Evolutionary conservation across 2,113 vertebrate genomes (phyloP).

Genomic region (Cheirogaleus medius): DNA sequence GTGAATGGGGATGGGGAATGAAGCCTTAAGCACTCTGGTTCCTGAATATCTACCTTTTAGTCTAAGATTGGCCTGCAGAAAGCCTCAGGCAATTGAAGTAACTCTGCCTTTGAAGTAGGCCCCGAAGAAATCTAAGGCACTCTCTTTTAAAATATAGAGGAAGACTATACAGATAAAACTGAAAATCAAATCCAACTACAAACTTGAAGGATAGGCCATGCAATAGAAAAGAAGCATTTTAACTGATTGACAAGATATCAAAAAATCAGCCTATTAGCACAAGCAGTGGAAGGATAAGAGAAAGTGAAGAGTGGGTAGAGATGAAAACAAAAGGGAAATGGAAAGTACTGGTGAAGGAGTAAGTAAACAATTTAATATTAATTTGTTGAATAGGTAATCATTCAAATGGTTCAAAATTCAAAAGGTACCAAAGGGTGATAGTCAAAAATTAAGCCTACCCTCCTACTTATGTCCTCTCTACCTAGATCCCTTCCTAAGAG

Average conservation of each 20-base stretch:
- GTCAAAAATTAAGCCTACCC: not conserved
- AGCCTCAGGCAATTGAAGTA: not conserved
- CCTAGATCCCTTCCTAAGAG: not conserved
- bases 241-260: not conserved
- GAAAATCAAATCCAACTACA: not conserved
- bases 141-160: not conserved
- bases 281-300: not conserved
- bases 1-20: not conserved
- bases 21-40: not conserved
- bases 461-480: not conserved
- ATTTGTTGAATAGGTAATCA: constrained; percentile 16
- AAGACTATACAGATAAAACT: not conserved
- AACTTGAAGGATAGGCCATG: not conserved
- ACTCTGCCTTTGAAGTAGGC: not conserved
- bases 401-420: constrained; percentile 16
- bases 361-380: not conserved
- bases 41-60: not conserved
- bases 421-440: not conserved
- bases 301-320: not conserved
- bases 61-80: not conserved
- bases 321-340: not conserved
- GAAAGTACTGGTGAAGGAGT: not conserved
- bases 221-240: constrained; percentile 19
- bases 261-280: not conserved
- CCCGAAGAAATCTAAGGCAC: not conserved